These are phyloP conservation scores for Coremacera marginata DNA, from an alignment of 2,888 invertebrate species.

Conservation along the genomic window DNA sequence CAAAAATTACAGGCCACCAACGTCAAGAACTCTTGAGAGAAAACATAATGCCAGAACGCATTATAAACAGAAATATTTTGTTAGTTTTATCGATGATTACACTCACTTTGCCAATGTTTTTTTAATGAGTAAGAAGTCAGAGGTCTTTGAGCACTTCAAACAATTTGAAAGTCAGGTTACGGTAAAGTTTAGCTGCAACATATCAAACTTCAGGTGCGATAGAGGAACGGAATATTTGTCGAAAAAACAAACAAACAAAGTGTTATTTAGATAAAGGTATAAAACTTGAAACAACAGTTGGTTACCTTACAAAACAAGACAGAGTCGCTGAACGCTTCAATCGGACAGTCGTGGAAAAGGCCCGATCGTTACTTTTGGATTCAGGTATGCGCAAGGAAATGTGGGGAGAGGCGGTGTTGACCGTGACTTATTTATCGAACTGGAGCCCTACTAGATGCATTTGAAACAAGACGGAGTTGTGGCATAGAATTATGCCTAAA, in stretches of 20 bases:
- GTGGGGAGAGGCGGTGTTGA: constrained; percentile 43
- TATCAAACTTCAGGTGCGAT: constrained; percentile 35
- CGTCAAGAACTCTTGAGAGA: constrained; percentile 37
- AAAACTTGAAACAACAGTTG: constrained; percentile 41
- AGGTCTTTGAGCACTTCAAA: constrained; percentile 41
- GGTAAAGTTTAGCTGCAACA: constrained; percentile 35
- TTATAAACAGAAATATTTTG: constrained; percentile 30
- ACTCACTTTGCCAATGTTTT: constrained; percentile 25
- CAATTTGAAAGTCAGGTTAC: constrained; percentile 29
- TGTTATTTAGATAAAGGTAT: constrained; percentile 34
- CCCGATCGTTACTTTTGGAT: constrained; percentile 32
- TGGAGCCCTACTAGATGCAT: constrained; percentile 30
- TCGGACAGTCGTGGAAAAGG: constrained; percentile 38
- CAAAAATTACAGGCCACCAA: constrained; percentile 16
- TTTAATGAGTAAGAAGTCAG: constrained; percentile 38
- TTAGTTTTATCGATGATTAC: constrained; percentile 37
- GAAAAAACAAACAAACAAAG: constrained; percentile 38
- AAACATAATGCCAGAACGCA: constrained; percentile 36
- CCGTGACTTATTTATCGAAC: constrained; percentile 33
- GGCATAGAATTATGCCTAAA: constrained; percentile 40
- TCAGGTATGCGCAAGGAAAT: constrained; percentile 36
- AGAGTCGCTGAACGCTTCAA: constrained; percentile 40
- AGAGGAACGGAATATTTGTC: constrained; percentile 36
- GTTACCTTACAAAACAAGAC: constrained; percentile 41
- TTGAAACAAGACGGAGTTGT: constrained; percentile 43